Base-by-base conservation (phyloP, 2,888 invertebrate genomes). In the Rutpela maculata region DNA sequence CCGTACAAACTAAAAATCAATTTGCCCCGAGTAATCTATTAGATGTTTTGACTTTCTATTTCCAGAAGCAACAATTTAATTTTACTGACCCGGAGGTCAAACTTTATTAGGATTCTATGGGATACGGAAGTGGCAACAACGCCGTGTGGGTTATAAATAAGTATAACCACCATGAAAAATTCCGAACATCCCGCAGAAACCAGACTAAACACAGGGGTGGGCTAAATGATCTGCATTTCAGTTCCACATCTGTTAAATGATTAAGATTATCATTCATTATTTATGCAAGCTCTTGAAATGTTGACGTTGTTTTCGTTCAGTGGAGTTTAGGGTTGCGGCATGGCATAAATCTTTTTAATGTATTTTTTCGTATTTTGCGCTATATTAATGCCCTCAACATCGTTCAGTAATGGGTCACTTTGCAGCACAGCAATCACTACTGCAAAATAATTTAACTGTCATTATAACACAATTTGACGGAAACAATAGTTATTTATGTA, bases 161-260 rank as follows among this genome's bases (percentile, higher is more conserved):
- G 59, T 26, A 38, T 15, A 67, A 62, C 68, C 62, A 69, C 65
- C 66, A 57, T 74, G 76, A 76, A 76, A 78, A 76, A 76, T 76
- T 65, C 55, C 18, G 68, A 73, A 65, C 76, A 73, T 72, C 73
- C 70, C 69, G 66, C 67, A 73, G 73, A 75, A 74, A 74, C 78
- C 78, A 78, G 78, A 78, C 78, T 78, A 78, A 78, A 78, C 78
- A 78, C 76, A 57, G 74, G 77, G 78, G 78, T 74, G 78, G 78
- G 74, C 75, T 22, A 65, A 75, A 78, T 76, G 70, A 78, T 74
- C 67, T 57, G 74, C 74, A 26, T 78, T 78, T 75, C 56, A 76
- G 70, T 73, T 62, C 66, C 79, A 82, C 82, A 82, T 82, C 79
- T 82, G 82, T 69, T 79, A 66, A 77, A 78, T 80, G 77, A 80